phyloP scores from a whole-genome alignment of 2,797 vertebrate genomes.

The Gymnodraco acuticeps region DNA sequence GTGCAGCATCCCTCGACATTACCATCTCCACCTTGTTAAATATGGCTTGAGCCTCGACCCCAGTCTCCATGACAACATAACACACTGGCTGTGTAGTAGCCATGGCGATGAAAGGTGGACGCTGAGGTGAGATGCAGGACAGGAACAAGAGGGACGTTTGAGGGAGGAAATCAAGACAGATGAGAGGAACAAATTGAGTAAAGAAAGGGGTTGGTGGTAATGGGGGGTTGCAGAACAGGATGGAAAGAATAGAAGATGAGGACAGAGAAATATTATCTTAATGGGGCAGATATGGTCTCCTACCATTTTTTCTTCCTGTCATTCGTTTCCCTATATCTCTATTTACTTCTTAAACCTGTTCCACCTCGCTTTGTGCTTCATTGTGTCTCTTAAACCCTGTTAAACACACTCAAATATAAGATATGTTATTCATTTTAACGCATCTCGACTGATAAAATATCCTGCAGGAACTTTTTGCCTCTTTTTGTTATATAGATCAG shows the following conservation, averaged over 20 bases:
- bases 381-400: background rate
- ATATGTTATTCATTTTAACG: background rate
- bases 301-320: background rate
- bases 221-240: background rate
- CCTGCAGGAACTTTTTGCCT: too few relatives aligned
- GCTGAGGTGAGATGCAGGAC: conserved; percentile 40
- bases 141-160: conserved; percentile 34
- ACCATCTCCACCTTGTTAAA: conserved; percentile 51
- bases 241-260: background rate
- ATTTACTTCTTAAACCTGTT: background rate
- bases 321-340: background rate
- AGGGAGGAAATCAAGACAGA: background rate
- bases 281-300: background rate
- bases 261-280: background rate
- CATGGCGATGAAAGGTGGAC: conserved; percentile 63
- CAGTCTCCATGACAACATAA: conserved; percentile 60
- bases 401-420: background rate
- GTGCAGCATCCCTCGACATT: conserved; percentile 24
- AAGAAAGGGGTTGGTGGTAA: background rate
- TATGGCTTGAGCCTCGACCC: conserved; percentile 56
- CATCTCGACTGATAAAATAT: background rate
- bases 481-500: too few relatives aligned
- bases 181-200: conserved; percentile 2
- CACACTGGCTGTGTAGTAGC: conserved; percentile 56
- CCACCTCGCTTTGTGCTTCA: background rate